Conservation (phyloP, 92 coral and sea anemone genomes). For the Bergia puertoricense region DNA sequence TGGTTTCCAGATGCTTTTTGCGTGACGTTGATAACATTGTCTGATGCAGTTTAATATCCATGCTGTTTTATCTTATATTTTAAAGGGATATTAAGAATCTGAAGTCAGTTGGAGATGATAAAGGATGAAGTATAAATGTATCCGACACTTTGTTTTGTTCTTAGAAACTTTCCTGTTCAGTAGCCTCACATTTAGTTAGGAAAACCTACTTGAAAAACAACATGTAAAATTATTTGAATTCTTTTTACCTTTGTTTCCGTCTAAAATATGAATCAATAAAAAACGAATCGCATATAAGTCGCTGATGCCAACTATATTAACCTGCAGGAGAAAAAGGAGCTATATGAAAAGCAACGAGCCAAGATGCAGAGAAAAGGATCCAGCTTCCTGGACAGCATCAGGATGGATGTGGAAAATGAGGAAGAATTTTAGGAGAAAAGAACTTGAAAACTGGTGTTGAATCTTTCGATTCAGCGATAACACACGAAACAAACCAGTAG, state of each 20-base stretch:
- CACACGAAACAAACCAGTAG: not conserved
- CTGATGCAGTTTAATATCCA: not conserved
- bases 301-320: not conserved
- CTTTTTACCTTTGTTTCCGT: too few species aligned
- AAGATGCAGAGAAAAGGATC: conserved; percentile 94
- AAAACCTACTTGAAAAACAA: too few species aligned
- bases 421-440: conserved; percentile 49
- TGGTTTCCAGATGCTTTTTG: not conserved
- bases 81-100: not conserved
- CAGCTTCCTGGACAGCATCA: conserved; percentile 95
- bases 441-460: not conserved
- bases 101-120: not conserved
- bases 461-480: not conserved
- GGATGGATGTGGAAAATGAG: conserved; percentile 96
- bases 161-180: too few species aligned
- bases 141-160: not conserved
- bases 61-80: not conserved
- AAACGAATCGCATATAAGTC: not conserved
- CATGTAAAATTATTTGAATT: not conserved
- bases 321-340: conserved; percentile 87
- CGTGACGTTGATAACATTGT: not conserved
- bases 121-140: not conserved
- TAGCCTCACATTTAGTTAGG: too few species aligned
- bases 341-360: conserved; percentile 76
- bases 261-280: not conserved